These are phyloP conservation scores for Botia almorhae DNA, from an alignment of 2,797 vertebrate species.

Conservation along the genomic window DNA sequence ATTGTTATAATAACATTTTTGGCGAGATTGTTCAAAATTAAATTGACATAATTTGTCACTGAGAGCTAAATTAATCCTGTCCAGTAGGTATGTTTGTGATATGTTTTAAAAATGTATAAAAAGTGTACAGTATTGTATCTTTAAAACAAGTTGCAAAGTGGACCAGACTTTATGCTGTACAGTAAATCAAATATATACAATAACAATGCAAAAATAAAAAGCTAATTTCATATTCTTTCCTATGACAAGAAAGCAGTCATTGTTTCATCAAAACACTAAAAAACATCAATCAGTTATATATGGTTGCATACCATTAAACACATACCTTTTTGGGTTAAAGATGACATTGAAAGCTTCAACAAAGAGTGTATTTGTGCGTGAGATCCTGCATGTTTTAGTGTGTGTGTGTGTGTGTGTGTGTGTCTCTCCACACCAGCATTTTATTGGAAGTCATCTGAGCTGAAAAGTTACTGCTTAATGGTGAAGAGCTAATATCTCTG, in stretches of 20 bases:
- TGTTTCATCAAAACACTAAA: too few relatives aligned
- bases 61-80: background rate
- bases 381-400: background rate
- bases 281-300: background rate
- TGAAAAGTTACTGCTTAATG: constrained; percentile 23
- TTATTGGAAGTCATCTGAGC: background rate
- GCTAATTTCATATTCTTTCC: too few relatives aligned
- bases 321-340: background rate
- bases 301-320: background rate
- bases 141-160: background rate
- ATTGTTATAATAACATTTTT: background rate
- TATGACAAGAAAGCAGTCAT: too few relatives aligned
- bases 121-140: background rate
- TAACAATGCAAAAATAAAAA: too few relatives aligned
- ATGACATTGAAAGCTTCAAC: background rate
- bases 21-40: background rate
- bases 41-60: background rate
- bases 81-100: background rate
- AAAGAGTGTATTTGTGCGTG: background rate
- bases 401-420: background rate
- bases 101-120: background rate
- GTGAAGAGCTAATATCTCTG: background rate
- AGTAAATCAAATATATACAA: background rate
- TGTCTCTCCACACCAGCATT: background rate
- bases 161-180: background rate